These are phyloP conservation scores for Corynorhinus townsendii DNA, from an alignment of 2,113 vertebrate species.

Conservation along the genomic window DNA sequence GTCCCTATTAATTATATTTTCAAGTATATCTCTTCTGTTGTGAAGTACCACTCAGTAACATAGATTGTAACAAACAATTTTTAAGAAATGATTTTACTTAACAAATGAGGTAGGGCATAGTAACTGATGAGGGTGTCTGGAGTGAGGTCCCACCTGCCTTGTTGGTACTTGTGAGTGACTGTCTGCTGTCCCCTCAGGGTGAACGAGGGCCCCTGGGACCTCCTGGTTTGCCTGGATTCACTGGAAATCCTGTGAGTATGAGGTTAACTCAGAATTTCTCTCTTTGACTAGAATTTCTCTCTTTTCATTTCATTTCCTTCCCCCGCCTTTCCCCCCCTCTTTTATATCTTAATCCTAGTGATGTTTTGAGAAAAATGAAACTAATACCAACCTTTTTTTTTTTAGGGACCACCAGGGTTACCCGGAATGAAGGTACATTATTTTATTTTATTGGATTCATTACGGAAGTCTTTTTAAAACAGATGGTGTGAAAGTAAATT, in stretches of 20 bases:
- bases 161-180: background rate
- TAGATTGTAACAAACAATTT: background rate
- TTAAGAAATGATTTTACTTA: background rate
- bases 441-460: background rate
- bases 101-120: rapidly evolving
- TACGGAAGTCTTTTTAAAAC: background rate
- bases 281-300: background rate
- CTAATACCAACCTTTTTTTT: slow-evolving; percentile 54
- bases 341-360: background rate
- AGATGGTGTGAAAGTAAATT: background rate
- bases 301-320: background rate
- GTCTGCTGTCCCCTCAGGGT: slow-evolving; percentile 83
- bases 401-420: slow-evolving; percentile 88
- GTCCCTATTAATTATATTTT: background rate
- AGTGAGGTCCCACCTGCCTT: rapidly evolving
- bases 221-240: slow-evolving; percentile 85
- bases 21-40: rapidly evolving
- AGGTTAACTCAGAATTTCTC: background rate
- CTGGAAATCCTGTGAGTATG: slow-evolving; percentile 89
- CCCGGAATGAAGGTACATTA: slow-evolving; percentile 90
- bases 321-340: background rate
- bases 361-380: background rate
- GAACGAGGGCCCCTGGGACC: slow-evolving; percentile 88
- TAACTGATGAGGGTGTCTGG: rapidly evolving
- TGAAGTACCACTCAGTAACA: rapidly evolving